Evolutionary conservation across 2,113 vertebrate genomes (phyloP).

Genomic region (Heptranchias perlo): DNA sequence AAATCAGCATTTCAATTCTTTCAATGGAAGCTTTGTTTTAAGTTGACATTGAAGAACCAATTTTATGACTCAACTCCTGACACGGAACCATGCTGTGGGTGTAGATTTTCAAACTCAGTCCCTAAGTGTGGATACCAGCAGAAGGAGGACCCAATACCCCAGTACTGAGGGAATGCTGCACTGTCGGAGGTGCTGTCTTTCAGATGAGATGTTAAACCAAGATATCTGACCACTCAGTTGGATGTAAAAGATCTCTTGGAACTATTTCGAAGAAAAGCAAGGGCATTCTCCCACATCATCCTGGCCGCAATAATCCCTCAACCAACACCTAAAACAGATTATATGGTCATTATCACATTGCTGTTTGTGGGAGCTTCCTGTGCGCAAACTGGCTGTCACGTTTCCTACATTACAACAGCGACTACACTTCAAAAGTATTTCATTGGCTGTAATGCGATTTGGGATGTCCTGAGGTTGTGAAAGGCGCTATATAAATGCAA

Average conservation of each 20-base stretch:
- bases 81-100: not conserved
- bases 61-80: not conserved
- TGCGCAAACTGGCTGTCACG: no score
- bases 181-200: no score
- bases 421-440: no score
- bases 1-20: not conserved
- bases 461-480: not conserved
- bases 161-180: no score
- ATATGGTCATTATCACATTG: not conserved
- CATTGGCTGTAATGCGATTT: no score
- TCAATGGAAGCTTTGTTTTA: not conserved
- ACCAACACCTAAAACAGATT: not conserved
- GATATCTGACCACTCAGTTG: no score
- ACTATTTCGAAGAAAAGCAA: not conserved
- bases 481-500: not conserved
- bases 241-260: no score
- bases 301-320: not conserved
- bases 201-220: no score
- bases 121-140: not conserved
- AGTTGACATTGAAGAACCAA: not conserved
- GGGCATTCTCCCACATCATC: not conserved
- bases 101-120: not conserved
- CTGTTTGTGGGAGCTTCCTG: not conserved
- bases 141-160: not conserved
- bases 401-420: no score